Evolutionary conservation across 2,888 invertebrate species (phyloP), one percentile per base, ranked within the genome.

Genomic region (Scaptomyza reducta): DNA sequence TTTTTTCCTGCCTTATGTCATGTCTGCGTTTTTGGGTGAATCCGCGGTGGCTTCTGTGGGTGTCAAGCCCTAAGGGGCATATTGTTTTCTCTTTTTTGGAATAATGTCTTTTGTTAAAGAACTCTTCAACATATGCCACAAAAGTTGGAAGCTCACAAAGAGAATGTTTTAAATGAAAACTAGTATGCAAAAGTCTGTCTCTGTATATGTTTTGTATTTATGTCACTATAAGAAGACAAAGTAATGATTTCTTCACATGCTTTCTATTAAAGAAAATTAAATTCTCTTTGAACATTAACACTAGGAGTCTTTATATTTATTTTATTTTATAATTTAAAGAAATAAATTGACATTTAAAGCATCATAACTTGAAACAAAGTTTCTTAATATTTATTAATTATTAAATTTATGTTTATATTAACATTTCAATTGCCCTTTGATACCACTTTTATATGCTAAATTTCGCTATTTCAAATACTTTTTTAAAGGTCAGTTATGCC

Each of bases 401-500:
- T 6, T 5, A 5, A 31, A 31, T 2, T 2, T 27, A 10, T 22
- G 9, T 7, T 22, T 22, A 22, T 25, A 3, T 46, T 6, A 7
- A 11, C 14, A 11, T 14, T 45, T 41, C 10, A 6, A 16, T 11
- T 29, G 31, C 1, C 10, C 2, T 16, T 33, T 54, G 54, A 60
- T 40, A 46, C 10, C 13, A 55, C 11, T 66, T 77, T 61, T 25
- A 72, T 59, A 16, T 44, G 56, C 49, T 31, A 55, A 46, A 77
- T 67, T 74, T 57, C 14, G 11, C 25, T 9, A 16, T 49, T 49
- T 55, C 6, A 16, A 38, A 54, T 29, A 49, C 13, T 6, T 58
- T 31, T 46, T 72, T 62, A 74, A 69, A 78, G 78, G 78, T 75
- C 75, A 75, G 75, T 78, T 74, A 69, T 78, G 62, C 57, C 16